A percentile compares a stretch with the other conserved stretches of the same genome.
phyloP scores from a whole-genome alignment of 1,140 invertebrate species.

The Oryctes rhinoceros region DNA sequence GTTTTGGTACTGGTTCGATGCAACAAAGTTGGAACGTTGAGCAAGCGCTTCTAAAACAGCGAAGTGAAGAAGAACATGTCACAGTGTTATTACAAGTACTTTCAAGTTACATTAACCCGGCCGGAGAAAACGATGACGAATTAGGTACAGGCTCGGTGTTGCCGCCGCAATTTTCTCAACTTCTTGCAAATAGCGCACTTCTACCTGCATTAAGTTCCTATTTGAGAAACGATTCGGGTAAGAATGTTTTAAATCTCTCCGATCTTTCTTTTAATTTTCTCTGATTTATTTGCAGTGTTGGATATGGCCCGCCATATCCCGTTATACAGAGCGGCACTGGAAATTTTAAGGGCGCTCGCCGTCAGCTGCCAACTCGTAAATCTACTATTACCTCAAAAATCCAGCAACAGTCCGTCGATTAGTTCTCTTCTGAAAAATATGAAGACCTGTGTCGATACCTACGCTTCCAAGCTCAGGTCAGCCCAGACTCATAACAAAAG shows the following conservation, averaged over 20 bases:
- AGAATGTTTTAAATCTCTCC: slow-evolving; percentile 29
- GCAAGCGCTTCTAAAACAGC: slow-evolving; percentile 86
- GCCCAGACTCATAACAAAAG: slow-evolving; percentile 48
- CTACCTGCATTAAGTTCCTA: slow-evolving; percentile 90
- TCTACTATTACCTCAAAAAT: slow-evolving; percentile 70
- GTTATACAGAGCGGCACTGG: slow-evolving; percentile 84
- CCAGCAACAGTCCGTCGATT: slow-evolving; percentile 64
- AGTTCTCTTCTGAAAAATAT: slow-evolving; percentile 82
- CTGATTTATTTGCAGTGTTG: slow-evolving; percentile 69
- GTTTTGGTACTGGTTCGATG: slow-evolving; percentile 94
- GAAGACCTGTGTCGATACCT: slow-evolving; percentile 91
- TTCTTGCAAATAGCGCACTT: slow-evolving; percentile 83
- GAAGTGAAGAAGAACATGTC: slow-evolving; percentile 92
- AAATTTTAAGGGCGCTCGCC: slow-evolving; percentile 82
- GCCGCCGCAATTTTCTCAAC: slow-evolving; percentile 75
- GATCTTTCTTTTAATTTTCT: not conserved
- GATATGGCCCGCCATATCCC: slow-evolving; percentile 96
- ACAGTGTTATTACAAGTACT: slow-evolving; percentile 81
- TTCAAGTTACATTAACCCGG: slow-evolving; percentile 85
- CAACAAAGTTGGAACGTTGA: slow-evolving; percentile 96
- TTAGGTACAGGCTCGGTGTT: slow-evolving; percentile 63
- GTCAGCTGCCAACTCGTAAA: slow-evolving; percentile 72
- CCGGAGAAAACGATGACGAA: slow-evolving; percentile 61
- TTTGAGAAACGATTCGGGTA: slow-evolving; percentile 90
- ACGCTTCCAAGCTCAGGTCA: slow-evolving; percentile 83